Conservation (phyloP, 2,797 vertebrate genomes). For the Leptoclinus maculatus region DNA sequence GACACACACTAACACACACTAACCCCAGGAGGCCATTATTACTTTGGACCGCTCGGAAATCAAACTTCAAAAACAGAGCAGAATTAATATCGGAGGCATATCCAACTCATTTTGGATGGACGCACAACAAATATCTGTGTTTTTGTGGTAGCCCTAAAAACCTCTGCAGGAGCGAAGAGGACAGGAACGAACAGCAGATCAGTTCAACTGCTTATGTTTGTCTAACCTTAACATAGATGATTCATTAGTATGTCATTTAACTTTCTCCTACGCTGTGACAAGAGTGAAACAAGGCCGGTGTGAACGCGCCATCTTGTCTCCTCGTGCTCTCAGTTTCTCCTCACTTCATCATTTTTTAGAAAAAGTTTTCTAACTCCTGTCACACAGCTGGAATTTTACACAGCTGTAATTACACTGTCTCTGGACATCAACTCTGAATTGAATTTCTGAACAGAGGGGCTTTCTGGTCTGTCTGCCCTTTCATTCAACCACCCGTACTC, state of each 20-base stretch:
- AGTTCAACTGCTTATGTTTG: not conserved
- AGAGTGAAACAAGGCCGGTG: not conserved
- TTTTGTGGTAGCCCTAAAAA: not conserved
- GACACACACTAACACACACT: constrained; percentile 3
- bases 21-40: not conserved
- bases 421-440: constrained; percentile 47
- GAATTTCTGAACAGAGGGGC: constrained; percentile 22
- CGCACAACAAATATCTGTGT: not conserved
- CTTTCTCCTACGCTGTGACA: not conserved
- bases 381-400: constrained; percentile 27
- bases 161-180: not conserved
- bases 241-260: not conserved
- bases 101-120: not conserved
- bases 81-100: not conserved
- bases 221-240: not conserved
- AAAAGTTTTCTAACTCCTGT: constrained; percentile 22
- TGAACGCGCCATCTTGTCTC: not conserved
- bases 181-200: not conserved
- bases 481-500: constrained; percentile 39
- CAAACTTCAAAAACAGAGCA: not conserved
- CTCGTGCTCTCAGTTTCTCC: not conserved
- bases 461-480: constrained; percentile 32
- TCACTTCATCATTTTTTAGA: constrained; percentile 1
- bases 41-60: not conserved
- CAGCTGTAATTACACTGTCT: constrained; percentile 53